phyloP scores from a whole-genome alignment of 1,140 invertebrate species.

The Solenopsis fugax region DNA sequence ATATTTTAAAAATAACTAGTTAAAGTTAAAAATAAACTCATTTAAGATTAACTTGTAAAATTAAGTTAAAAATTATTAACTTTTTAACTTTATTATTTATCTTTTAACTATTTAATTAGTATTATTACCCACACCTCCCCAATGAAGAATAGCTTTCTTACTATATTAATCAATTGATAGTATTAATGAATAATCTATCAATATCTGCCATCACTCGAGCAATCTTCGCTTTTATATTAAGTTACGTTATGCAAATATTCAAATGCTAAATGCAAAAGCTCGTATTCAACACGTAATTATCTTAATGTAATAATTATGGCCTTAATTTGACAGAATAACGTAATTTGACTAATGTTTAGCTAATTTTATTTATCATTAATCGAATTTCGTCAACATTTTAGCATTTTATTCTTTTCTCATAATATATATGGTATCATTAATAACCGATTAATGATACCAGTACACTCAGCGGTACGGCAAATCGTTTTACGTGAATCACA shows the following conservation, averaged over 20 bases:
- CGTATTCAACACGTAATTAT: constrained; percentile 44
- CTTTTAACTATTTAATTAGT: too few species aligned
- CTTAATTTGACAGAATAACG: background rate
- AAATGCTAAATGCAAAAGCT: constrained; percentile 9
- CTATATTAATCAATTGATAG: background rate
- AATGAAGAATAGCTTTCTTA: background rate
- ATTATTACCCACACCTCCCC: too few species aligned
- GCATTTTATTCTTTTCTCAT: constrained; percentile 41
- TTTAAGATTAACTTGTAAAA: too few species aligned
- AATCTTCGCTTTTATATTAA: constrained; percentile 61
- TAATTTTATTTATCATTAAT: constrained; percentile 50
- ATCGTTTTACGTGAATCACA: constrained; percentile 7
- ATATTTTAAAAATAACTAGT: too few species aligned
- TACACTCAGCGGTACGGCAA: background rate
- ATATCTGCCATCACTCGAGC: constrained; percentile 42
- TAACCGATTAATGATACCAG: constrained; percentile 24
- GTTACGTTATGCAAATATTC: background rate
- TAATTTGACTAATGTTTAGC: constrained; percentile 34
- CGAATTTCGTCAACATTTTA: constrained; percentile 23
- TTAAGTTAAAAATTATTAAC: too few species aligned
- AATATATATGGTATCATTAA: constrained; percentile 32
- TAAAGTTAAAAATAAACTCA: too few species aligned
- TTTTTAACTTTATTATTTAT: too few species aligned
- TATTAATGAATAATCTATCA: background rate
- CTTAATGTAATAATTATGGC: background rate